phyloP scores from a whole-genome alignment of 2,113 vertebrate genomes.

The Tragulus kanchil region DNA sequence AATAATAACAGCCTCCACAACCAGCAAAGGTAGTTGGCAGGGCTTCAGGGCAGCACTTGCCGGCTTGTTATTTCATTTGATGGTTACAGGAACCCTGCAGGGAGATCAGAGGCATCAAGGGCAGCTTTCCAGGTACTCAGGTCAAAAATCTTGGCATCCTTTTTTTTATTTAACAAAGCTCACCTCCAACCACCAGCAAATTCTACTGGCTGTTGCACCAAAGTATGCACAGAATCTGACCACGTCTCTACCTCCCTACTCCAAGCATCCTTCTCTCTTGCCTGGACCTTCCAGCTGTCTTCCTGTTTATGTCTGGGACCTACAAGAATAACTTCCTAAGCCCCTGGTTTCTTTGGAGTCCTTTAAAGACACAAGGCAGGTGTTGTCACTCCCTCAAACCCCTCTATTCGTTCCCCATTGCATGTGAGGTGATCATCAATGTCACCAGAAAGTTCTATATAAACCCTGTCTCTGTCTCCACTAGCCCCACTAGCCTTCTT shows the following conservation, averaged over 20 bases:
- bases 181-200: neutral
- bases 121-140: neutral
- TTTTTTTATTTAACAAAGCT: neutral
- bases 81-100: neutral
- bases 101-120: neutral
- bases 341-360: neutral
- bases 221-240: neutral
- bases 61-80: neutral
- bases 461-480: neutral
- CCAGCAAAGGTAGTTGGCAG: neutral
- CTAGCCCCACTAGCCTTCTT: neutral
- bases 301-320: neutral
- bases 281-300: neutral
- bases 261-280: neutral
- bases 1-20: neutral
- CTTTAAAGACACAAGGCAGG: neutral
- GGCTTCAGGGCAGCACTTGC: accelerated
- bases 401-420: accelerated
- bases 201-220: neutral
- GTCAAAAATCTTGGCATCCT: neutral
- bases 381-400: neutral
- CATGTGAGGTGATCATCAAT: neutral
- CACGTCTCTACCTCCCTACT: neutral
- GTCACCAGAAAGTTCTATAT: neutral
- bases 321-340: neutral